Percentiles rank a stretch among this genome's conserved stretches.
These are phyloP conservation scores for Alsophila aescularia DNA, from an alignment of 2,888 invertebrate genomes.

Conservation along the genomic window DNA sequence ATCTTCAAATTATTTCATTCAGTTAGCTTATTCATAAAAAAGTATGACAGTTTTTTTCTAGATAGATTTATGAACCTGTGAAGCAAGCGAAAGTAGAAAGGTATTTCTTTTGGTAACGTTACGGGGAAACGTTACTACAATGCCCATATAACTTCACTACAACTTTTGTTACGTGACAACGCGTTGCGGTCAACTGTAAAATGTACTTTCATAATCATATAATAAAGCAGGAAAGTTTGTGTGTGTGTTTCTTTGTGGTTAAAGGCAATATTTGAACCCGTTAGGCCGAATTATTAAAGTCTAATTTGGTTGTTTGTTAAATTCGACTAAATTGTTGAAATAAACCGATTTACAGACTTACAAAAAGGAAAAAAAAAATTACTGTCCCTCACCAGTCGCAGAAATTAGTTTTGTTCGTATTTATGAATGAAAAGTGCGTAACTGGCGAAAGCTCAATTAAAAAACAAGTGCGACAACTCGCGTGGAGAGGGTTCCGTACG, in stretches of 20 bases:
- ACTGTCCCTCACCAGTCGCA: too few species aligned
- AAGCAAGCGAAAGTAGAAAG: conserved; percentile 27
- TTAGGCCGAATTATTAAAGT: background rate
- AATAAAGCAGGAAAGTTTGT: background rate
- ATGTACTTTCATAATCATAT: conserved; percentile 13
- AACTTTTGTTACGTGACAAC: conserved; percentile 25
- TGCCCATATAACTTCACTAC: conserved; percentile 17
- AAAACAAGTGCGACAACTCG: too few species aligned
- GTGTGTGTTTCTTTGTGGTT: conserved; percentile 2
- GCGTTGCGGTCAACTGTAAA: conserved; percentile 16
- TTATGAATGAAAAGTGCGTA: too few species aligned
- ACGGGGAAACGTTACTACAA: conserved; percentile 20
- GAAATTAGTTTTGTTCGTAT: too few species aligned
- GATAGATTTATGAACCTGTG: conserved; percentile 9
- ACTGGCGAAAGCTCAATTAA: too few species aligned
- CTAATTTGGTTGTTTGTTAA: background rate
- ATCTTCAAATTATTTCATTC: too few species aligned
- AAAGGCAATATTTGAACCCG: background rate
- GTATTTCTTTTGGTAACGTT: conserved; percentile 18
- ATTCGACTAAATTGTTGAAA: too few species aligned
- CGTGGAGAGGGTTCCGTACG: too few species aligned
- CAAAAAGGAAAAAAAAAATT: too few species aligned
- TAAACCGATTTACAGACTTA: too few species aligned
- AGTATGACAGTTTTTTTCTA: background rate
- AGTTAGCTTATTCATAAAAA: too few species aligned